Evolutionary conservation across 2,888 invertebrate species (phyloP).

Genomic region (Dolomedes plantarius): DNA sequence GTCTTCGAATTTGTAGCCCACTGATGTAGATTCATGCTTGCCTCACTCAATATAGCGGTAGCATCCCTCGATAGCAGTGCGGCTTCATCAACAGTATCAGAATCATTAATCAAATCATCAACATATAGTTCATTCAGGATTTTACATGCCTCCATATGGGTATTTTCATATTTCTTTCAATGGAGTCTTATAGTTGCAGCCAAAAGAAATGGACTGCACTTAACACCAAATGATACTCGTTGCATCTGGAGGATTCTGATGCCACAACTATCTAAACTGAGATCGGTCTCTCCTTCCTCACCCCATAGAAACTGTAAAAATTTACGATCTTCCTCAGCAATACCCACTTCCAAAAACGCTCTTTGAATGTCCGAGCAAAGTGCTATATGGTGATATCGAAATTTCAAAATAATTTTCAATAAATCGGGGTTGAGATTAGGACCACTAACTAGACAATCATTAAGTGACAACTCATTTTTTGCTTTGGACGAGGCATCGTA

Average conservation of each 20-base stretch:
- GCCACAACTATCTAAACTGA: background rate
- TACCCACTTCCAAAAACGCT: constrained; percentile 30
- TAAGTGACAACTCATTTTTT: constrained; percentile 13
- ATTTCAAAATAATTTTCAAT: background rate
- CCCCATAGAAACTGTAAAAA: constrained; percentile 47
- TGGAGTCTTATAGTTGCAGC: background rate
- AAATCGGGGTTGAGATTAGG: constrained; percentile 34
- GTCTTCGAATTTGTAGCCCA: background rate
- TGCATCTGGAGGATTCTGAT: background rate
- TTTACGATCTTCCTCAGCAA: too few relatives aligned
- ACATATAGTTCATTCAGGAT: background rate
- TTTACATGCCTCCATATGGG: too few relatives aligned
- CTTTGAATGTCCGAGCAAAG: constrained; percentile 45
- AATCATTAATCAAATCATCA: too few relatives aligned
- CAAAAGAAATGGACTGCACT: background rate
- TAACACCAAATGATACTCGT: background rate
- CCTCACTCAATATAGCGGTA: background rate
- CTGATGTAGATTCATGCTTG: background rate
- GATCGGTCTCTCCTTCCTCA: background rate
- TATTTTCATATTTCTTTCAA: background rate
- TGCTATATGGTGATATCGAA: constrained; percentile 42
- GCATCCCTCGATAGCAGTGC: background rate
- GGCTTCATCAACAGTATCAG: too few relatives aligned
- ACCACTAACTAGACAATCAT: constrained; percentile 29
- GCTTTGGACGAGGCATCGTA: constrained; percentile 49